Evolutionary conservation across 2,888 invertebrate genomes (phyloP), one percentile per base, ranked within the genome.

Genomic region (Perizoma affinitatum): DNA sequence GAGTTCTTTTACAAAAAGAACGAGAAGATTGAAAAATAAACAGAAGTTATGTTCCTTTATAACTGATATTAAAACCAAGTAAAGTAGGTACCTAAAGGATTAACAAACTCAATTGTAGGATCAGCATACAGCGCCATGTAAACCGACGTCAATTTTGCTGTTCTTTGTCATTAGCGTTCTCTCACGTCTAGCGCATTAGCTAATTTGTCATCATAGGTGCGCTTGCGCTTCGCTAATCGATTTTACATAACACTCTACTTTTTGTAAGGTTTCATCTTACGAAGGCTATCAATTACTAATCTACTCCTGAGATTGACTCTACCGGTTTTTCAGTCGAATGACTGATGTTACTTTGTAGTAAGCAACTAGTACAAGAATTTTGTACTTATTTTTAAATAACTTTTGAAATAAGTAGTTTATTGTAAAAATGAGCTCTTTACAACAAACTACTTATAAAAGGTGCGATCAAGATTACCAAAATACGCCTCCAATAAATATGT

Each of bases 131-230:
- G 67, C 81, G 72, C 61, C 86, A 87, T 88, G 86, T 88, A 80
- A 84, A 51, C 86, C 80, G 41, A 51, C 66, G 75, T 54, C 61
- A 56, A 65, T 62, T 68, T 72, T 77, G 80, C 78, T 79, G 84
- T 83, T 83, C 83, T 84, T 83, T 83, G 86, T 87, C 87, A 86
- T 87, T 88, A 86, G 82, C 86, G 82, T 82, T 81, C 82, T 86
- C 87, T 86, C 86, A 87, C 90, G 88, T 87, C 84, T 80, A 82
- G 79, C 82, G 79, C 81, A 84, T 87, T 87, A 83, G 83, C 85
- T 85, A 88, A 89, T 87, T 89, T 88, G 85, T 87, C 86, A 88
- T 85, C 83, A 73, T 67, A 68, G 73, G 70, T 70, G 73, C 71
- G 69, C 70, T 68, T 73, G 74, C 70, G 73, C 75, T 76, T 77